Evolutionary conservation across 2,888 invertebrate species (phyloP), one percentile per base, ranked within the genome.

Genomic region (Luffia ferchaultella): DNA sequence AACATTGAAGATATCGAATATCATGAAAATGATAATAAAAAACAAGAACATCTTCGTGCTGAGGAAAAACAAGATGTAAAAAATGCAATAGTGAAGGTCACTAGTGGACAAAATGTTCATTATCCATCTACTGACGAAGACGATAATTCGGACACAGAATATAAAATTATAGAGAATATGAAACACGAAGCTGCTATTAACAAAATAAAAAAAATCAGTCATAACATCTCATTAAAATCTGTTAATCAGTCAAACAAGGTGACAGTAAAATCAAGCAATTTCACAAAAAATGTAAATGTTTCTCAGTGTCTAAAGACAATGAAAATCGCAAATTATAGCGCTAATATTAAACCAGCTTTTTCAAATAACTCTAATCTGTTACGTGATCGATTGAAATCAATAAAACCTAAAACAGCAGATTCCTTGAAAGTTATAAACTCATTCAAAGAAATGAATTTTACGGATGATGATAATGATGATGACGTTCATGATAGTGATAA

Each of bases 171-270:
- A 1, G 15, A 1, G 15, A 18, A 45, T 19, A 16, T 15, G 19
- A 46, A 15, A 19, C n/a, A 46, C 19, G 17, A 46, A n/a, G 2
- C 17, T 19, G 19, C 17, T 18, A 46, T 2, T 19, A 2, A 18
- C 19, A 16, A 46, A 46, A 17, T 76, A 51, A 74, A 74, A 62
- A 69, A 65, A 61, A 64, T 76, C 53, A 67, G 74, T 54, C 68
- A 68, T 54, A 59, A 72, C 16, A 65, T 72, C 47, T 73, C 73
- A 48, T 62, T 79, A 1, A 79, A 77, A 61, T 55, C 76, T 30
- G 56, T 71, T 15, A 60, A 47, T 53, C 58, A 65, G 50, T 57
- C 53, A 45, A 62, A 60, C 18, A 48, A 42, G 7, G n/a, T 30
- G 3, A 30, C 30, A 7, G 12, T 30, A 30, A 30, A 30, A 30